Evolutionary conservation across 2,888 invertebrate genomes (phyloP).

Genomic region (Tetrapedia diversipes): DNA sequence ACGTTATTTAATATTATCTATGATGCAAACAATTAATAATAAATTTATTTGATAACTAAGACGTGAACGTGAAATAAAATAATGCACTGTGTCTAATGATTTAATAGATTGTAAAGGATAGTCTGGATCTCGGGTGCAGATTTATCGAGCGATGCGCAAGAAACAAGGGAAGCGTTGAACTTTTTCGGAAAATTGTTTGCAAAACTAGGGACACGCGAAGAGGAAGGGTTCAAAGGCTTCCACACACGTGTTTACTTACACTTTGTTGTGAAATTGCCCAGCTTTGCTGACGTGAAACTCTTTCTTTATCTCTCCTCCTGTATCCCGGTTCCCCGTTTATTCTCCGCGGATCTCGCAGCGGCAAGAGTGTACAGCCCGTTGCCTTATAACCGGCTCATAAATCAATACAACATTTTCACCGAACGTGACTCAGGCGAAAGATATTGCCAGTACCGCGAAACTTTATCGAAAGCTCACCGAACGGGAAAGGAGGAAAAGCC

Average conservation of each 20-base stretch:
- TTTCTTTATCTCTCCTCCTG: slow-evolving; percentile 49
- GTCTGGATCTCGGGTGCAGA: no score
- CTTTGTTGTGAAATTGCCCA: slow-evolving; percentile 36
- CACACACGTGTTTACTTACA: background rate
- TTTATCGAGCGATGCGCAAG: background rate
- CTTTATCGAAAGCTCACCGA: slow-evolving; percentile 77
- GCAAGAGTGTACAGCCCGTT: slow-evolving; percentile 56
- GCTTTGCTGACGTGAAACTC: slow-evolving; percentile 51
- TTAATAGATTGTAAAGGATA: no score
- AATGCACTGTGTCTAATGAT: no score
- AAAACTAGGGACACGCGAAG: background rate
- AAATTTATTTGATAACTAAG: no score
- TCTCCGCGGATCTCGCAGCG: slow-evolving; percentile 43
- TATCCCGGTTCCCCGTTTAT: slow-evolving; percentile 29
- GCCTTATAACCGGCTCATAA: slow-evolving; percentile 70
- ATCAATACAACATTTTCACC: slow-evolving; percentile 73
- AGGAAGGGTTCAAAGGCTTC: slow-evolving; percentile 16
- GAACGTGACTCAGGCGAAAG: slow-evolving; percentile 71
- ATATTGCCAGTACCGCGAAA: slow-evolving; percentile 76
- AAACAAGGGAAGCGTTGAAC: slow-evolving; percentile 33
- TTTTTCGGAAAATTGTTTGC: slow-evolving; percentile 43
- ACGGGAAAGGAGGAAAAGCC: slow-evolving; percentile 63
- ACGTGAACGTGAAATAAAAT: no score
- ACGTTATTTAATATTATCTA: no score
- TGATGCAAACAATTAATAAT: no score